phyloP scores from a whole-genome alignment of 2,113 vertebrate species.

The Ranitomeya imitator region DNA sequence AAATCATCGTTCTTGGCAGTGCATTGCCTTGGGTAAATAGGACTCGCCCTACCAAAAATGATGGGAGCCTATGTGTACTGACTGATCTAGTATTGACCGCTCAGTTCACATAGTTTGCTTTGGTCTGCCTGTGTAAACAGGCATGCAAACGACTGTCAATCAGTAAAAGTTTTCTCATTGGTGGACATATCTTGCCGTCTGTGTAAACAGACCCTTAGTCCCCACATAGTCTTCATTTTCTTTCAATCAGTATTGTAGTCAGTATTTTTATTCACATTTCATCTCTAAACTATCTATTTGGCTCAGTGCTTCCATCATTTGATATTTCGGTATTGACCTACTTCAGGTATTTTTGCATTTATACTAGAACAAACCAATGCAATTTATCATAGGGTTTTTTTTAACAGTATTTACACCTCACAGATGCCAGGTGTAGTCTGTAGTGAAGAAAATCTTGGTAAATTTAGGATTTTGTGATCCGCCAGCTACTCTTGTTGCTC shows the following conservation, averaged over 20 bases:
- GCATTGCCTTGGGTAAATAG: no score
- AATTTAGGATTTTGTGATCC: conserved; percentile 25
- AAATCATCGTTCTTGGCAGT: no score
- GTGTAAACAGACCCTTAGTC: no score
- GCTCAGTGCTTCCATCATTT: neutral
- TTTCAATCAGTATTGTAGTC: neutral
- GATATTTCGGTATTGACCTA: neutral
- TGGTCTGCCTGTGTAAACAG: no score
- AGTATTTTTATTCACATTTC: neutral
- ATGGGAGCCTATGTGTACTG: no score
- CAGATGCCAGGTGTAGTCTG: neutral
- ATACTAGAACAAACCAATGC: neutral
- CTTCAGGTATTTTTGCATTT: neutral
- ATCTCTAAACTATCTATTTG: neutral
- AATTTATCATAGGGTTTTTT: neutral
- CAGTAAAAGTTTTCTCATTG: no score
- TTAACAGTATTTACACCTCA: neutral
- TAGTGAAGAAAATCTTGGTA: neutral
- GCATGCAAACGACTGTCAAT: no score
- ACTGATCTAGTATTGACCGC: no score
- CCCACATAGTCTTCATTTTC: no score
- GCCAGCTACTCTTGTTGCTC: conserved; percentile 2
- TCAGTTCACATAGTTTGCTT: no score
- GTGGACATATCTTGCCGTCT: no score
- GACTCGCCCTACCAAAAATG: no score